phyloP scores from a whole-genome alignment of 2,888 invertebrate species.

The Drosophila mimetica region DNA sequence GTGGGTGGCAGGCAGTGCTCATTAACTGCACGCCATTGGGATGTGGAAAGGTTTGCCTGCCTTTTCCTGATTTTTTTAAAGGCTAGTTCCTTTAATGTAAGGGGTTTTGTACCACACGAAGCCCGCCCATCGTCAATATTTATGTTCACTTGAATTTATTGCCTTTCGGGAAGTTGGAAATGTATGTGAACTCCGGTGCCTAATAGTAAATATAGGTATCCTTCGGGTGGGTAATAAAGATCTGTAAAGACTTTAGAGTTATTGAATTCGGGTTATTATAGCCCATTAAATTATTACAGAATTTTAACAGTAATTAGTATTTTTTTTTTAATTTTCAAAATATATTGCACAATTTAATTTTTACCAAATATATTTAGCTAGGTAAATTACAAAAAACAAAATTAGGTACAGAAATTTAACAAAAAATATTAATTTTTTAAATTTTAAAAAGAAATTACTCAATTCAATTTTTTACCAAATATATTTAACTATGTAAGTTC shows the following conservation, averaged over 20 bases:
- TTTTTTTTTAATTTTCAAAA: too few relatives aligned
- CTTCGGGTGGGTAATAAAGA: constrained; percentile 1
- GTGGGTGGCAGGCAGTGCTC: constrained; percentile 33
- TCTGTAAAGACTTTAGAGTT: not conserved
- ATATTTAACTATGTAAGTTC: too few relatives aligned
- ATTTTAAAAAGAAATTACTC: too few relatives aligned
- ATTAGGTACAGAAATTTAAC: too few relatives aligned
- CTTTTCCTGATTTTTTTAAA: constrained; percentile 12
- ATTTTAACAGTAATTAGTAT: too few relatives aligned
- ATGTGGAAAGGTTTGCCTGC: constrained; percentile 6
- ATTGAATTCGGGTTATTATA: too few relatives aligned
- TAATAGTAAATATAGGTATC: not conserved
- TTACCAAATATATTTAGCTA: too few relatives aligned
- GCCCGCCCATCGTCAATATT: constrained; percentile 50
- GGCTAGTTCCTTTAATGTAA: constrained; percentile 16
- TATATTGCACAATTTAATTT: too few relatives aligned
- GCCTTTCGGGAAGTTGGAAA: constrained; percentile 34
- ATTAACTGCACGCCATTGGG: constrained; percentile 67
- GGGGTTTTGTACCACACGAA: constrained; percentile 3
- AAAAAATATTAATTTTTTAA: too few relatives aligned
- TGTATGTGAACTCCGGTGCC: constrained; percentile 9
- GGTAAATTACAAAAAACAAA: too few relatives aligned
- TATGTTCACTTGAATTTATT: constrained; percentile 60
- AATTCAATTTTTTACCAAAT: too few relatives aligned
- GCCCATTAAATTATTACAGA: too few relatives aligned